Base-by-base conservation (phyloP, 2,888 invertebrate genomes). In the Archips xylosteana region DNA sequence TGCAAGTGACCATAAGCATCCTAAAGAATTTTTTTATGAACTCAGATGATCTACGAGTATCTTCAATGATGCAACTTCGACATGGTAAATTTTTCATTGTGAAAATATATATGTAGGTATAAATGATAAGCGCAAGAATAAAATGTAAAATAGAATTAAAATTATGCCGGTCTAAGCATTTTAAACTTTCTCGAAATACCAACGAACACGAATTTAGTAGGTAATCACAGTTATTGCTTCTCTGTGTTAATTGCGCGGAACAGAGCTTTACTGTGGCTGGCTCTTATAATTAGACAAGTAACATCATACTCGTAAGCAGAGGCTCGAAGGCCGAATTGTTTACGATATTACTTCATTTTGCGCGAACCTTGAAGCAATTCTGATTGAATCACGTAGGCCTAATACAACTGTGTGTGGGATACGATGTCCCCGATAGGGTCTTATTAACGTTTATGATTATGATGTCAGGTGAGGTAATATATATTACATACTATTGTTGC, bases 211-310 rank as follows among this genome's bases (percentile, higher is more conserved):
- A 54, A 54, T 23, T 54, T 54, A 15, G 9, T n/a, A n/a, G n/a
- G n/a, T 9, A 23, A 8, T 54, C n/a, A 5, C 39, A 15, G 51
- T 15, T 23, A 6, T 23, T 15, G 15, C 12, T 32, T 23, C 12
- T 32, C 3, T 3, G 3, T 32, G 57, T 32, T 57, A 57, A 57
- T 57, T 57, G 47, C 51, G 42, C 8, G 47, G 3, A 49, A 71
- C 23, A 64, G 51, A 62, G 61, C 15, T 36, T 59, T 36, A 45
- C n/a, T 69, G 57, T 68, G 32, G 34, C 71, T 72, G 75, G 70
- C 75, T 76, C 75, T 74, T 79, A 83, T 85, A 84, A 85, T 87
- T 81, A 78, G 68, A 70, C 62, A 75, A 75, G 78, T 82, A 83
- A 82, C 77, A 81, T 75, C 76, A 60, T 65, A 23, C 23, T 23